phyloP scores from a whole-genome alignment of 2,888 invertebrate genomes.

The Acanthosepion esculentum region DNA sequence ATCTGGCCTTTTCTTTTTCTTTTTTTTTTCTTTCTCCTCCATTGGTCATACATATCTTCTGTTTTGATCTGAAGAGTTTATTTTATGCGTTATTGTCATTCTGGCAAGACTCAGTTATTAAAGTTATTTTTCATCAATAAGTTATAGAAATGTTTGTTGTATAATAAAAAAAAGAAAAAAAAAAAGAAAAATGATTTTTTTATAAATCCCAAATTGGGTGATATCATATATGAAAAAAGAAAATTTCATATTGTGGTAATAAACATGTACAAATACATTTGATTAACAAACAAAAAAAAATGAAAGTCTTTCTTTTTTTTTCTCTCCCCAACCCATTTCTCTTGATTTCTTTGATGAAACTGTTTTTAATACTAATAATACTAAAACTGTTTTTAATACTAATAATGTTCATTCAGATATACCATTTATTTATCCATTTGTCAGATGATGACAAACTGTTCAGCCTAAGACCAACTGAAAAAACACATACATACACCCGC shows the following conservation, averaged over 20 bases:
- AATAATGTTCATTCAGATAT: neutral
- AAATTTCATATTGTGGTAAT: constrained; percentile 15
- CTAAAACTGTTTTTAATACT: neutral
- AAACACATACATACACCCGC: neutral
- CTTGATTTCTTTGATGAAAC: neutral
- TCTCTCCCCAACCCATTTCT: neutral
- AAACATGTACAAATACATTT: neutral
- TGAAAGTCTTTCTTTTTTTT: neutral
- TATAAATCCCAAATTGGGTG: constrained; percentile 12
- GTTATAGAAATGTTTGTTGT: constrained; percentile 23
- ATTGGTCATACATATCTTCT: constrained; percentile 33
- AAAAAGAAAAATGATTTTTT: constrained; percentile 33
- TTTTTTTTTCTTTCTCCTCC: neutral
- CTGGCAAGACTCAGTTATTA: neutral
- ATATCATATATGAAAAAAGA: constrained; percentile 10
- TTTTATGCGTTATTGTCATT: constrained; percentile 21
- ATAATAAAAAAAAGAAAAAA: neutral
- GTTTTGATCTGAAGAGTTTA: neutral
- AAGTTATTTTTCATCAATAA: constrained; percentile 33
- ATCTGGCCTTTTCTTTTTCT: neutral
- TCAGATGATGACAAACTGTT: constrained; percentile 7
- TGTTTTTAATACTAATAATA: neutral
- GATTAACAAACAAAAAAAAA: neutral
- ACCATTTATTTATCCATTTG: neutral
- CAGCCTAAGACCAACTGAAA: neutral